Base-by-base conservation (phyloP, 2,113 vertebrate genomes). In the Atrichornis clamosus region DNA sequence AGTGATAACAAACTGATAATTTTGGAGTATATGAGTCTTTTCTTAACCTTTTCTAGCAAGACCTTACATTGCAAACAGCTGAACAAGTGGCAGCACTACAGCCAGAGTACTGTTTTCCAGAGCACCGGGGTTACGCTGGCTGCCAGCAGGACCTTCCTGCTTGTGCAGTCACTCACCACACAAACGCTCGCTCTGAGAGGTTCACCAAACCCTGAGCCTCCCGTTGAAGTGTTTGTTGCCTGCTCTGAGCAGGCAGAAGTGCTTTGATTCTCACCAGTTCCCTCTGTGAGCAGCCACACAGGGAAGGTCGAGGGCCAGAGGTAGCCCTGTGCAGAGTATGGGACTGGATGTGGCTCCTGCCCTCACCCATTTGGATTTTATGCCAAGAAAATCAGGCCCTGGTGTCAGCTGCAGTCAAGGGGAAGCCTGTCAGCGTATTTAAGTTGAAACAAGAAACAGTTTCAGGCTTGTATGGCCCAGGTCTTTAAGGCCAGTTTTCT, bases 401-500 rank as follows among this genome's bases (percentile, higher is more conserved):
- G 35, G 42, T 94, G 65, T 93, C 83, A 81, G 68, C 33, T 2
- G 1, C 79, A 67, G 64, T 42, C 64, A 90, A 78, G 73, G 81
- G 53, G 26, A 84, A 79, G 81, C 46, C 90, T 95, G 90, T 92
- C 92, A 87, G 47, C 0, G 0, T 37, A 52, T 68, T 93, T 89
- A 37, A 84, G 80, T 46, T 62, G 69, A 91, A 97, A 93, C 69
- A 94, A 95, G 70, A 95, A 83, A 82, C 93, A 95, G 89, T 96
- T 97, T 72, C 79, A 85, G 79, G 53, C 68, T 84, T 91, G 83
- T 86, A 53, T 81, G 90, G 68, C 78, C 77, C 73, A 85, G 83
- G 91, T 90, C 96, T 96, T 96, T 92, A 95, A 97, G 84, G 95
- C 90, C 94, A 63, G 84, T 96, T 95, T 96, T 87, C 74, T 88